Base-by-base conservation (phyloP, 2,888 invertebrate species). In the Augiades crinisus region DNA sequence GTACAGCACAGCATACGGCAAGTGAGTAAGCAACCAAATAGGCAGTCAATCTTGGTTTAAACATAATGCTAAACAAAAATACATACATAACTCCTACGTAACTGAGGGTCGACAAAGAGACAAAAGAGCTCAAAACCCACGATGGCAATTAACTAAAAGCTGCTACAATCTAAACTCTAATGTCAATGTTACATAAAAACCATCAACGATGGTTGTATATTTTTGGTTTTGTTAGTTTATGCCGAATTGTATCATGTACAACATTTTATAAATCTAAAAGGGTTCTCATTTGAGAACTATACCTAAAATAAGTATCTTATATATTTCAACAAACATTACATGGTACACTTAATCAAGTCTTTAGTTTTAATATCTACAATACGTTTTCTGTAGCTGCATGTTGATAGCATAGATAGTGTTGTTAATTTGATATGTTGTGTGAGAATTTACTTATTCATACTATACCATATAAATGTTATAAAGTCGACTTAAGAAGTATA, bases 381-480 rank as follows among this genome's bases (percentile, higher is more conserved):
- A 72, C 62, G 63, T 57, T 63, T n/a, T 64, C 24, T 30, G 31
- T 14, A 37, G 13, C 13, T 14, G 57, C 37, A 54, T 74, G 69
- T 72, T 72, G 72, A 74, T 75, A 70, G 72, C 72, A 69, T 74
- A 67, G 65, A 62, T 54, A 43, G 50, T 54, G 59, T 41, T 60
- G 58, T 5, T 34, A 41, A 30, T 14, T 34, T 75, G 78, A 78
- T 79, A 76, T 78, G 81, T 77, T 69, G 61, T 70, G 65, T 59
- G 59, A 62, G 60, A 57, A 34, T 47, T 44, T 47, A 51, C 49
- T 45, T 55, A 47, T 22, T 47, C 5, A 10, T 12, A 8, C 7
- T 17, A 30, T 6, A 5, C 2, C 2, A 7, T 22, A 6, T 3
- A 6, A 6, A 22, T 22, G 19, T 19, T 19, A 19, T 2, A 19